Base-by-base conservation (phyloP, 2,888 invertebrate genomes). In the Plebejus anna region DNA sequence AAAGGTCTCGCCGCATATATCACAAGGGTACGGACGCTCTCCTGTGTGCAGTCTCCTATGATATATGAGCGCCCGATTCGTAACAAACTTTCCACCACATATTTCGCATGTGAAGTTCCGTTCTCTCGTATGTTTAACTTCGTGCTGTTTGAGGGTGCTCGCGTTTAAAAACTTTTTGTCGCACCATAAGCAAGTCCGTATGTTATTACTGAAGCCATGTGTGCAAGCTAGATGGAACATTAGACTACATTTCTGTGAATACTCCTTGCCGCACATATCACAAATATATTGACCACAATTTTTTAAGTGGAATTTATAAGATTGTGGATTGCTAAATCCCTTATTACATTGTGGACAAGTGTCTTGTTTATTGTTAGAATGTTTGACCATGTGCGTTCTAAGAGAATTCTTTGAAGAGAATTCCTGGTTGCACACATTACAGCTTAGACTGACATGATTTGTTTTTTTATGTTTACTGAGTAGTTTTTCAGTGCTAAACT, bases 21-120 rank as follows among this genome's bases (percentile, higher is more conserved):
- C 90, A 81, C 92, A 93, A 4, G 87, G 85, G 72, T 86, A 92
- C 0, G 92, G 92, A 51, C 82, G 84, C 76, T 93, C 92, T 0
- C 92, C 92, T 0, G 92, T 92, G 78, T 93, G 92, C 1, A 91
- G 81, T n/a, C 92, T 82, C 1, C 83, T 86, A 78, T 93, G 92
- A 75, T 90, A 89, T 0, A 87, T 81, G 51, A 92, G 82, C 1
- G 92, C 91, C 2, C 89, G 87, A 75, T 83, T 84, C 0, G 91
- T 88, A 0, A 92, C 92, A 82, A 92, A 93, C 76, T 85, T 88
- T 0, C 88, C 87, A 1, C 88, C 88, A 80, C 92, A 93, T 13
- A 85, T 83, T 1, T 84, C 84, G 82, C 92, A 93, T 13, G 85
- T 83, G 61, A 88, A 92, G 51, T 91, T 91, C 36, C 83, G 84